Evolutionary conservation across 2,113 vertebrate species (phyloP), one percentile per base, ranked within the genome.

Genomic region (Delphinapterus leucas): DNA sequence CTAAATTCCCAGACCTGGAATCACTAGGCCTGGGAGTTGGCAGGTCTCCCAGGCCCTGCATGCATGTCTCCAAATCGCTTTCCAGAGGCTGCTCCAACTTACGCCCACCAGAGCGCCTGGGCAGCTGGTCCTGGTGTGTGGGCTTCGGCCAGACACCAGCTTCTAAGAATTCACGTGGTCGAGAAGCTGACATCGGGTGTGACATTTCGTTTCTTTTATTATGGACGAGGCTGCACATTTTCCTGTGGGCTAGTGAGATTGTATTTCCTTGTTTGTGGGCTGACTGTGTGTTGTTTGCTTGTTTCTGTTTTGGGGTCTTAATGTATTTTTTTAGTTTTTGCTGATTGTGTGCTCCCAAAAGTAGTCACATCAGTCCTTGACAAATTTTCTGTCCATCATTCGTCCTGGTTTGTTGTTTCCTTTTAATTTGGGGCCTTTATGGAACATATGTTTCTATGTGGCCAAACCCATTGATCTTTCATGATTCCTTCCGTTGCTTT

Each of bases 371-470:
- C 9, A 0, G 17, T 47, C 44, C 58, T 6, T 5, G 74, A 31
- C 4, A 1, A 0, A 0, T 25, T 41, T 41, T 86, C 58, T 9
- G 11, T 33, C 0, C 47, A 7, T 8, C 3, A 1, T 53, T 68
- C n/a, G 33, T 47, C 55, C 36, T 1, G 12, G 44, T 25, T 8
- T 2, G 26, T 25, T 14, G 3, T 20, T 17, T 2, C 5, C 58
- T 21, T 44, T n/a, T 21, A 1, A 10, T 26, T 6, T 55, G 60
- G 41, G 61, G 41, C 41, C 47, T 23, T 55, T 41, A 4, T 6
- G 0, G 36, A 36, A 41, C 28, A 0, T 36, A 1, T 1, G 7
- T n/a, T 21, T 71, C 60, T 6, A 65, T 1, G 38, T 33, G 3
- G 17, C 18, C 28, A 38, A 49, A 47, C 6, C 53, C 26, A 4